Percentiles rank a stretch among this genome's conserved stretches.
phyloP scores from a whole-genome alignment of 2,888 invertebrate genomes.

The Liodrosophila aerea region DNA sequence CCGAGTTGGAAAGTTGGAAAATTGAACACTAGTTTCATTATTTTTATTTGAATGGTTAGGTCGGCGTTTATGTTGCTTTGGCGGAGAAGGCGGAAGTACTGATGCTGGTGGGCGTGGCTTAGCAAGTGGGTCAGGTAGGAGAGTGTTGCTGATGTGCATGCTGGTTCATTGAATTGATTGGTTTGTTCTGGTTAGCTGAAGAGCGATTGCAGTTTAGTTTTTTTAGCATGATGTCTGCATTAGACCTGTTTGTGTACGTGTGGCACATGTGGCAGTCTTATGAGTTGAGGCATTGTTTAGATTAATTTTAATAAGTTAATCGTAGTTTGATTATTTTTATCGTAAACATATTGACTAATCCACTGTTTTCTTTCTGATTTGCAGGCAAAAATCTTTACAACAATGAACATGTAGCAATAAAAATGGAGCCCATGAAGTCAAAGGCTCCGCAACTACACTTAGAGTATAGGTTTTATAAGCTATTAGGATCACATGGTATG shows the following conservation, averaged over 20 bases:
- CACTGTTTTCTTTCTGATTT: conserved; percentile 71
- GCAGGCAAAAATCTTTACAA: conserved; percentile 99
- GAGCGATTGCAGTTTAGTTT: conserved; percentile 8
- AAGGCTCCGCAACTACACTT: conserved; percentile 99
- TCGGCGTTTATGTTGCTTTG: conserved; percentile 80
- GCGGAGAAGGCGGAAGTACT: conserved; percentile 46
- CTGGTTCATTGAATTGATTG: conserved; percentile 19
- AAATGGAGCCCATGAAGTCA: conserved; percentile 99
- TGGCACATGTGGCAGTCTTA: conserved; percentile 27
- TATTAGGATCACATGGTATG: conserved; percentile 98
- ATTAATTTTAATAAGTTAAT: background rate
- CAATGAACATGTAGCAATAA: conserved; percentile 99
- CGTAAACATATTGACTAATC: background rate
- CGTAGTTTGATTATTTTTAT: background rate
- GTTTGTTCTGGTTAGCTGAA: conserved; percentile 24
- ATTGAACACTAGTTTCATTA: background rate
- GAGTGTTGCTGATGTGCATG: conserved; percentile 33
- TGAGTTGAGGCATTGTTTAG: conserved; percentile 38
- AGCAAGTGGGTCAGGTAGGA: conserved; percentile 53
- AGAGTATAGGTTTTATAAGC: conserved; percentile 99
- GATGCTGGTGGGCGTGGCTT: conserved; percentile 62
- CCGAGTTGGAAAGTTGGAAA: no score
- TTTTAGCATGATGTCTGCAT: conserved; percentile 44
- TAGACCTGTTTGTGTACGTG: conserved; percentile 7
- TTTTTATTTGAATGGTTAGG: conserved; percentile 57